Evolutionary conservation across 2,113 vertebrate genomes (phyloP), one percentile per base, ranked within the genome.

Genomic region (Dinomys branickii): DNA sequence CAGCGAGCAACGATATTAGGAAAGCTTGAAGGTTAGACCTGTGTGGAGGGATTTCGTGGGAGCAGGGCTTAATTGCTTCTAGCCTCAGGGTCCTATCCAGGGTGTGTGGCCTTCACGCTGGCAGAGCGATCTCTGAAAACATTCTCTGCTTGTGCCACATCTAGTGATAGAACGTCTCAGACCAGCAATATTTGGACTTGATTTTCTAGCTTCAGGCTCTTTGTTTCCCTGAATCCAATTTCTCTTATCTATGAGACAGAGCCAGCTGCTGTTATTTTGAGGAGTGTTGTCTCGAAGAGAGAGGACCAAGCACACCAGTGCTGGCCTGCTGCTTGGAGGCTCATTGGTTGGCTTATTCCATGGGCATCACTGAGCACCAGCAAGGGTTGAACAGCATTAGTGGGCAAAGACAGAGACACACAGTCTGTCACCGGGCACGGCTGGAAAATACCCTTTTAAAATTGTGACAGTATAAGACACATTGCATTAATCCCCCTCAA

Each of bases 341-440:
- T 30, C 20, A 5, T 1, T 4, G 13, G 26, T 26, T 17, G 50
- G 7, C 41, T 84, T 17, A 9, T 28, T 19, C 47, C 33, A 2
- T 26, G 38, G 41, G 22, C 16, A 2, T 3, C 16, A 0, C 0
- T 1, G 8, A 0, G 3, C 13, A 6, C 22, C 47, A 50, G 0
- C 0, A 35, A 12, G 50, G 50, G 26, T 41, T 4, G 41, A 30
- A 16, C 0, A 0, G 3, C 16, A 1, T 2, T 0, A 3, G 47
- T 52, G 33, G 7, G 20, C 14, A 19, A 5, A 24, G 63, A 35
- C 2, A 0, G 41, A 0, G 28, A n/a, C 0, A 5, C 28, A 12
- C 26, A 2, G 16, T 8, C 14, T 11, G 16, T 30, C 8, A n/a
- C 63, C 33, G 5, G 20, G 58, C 22, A 59, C 24, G 58, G 7